Conservation (phyloP, 1,140 invertebrate species). For the Melanaphis sacchari region DNA sequence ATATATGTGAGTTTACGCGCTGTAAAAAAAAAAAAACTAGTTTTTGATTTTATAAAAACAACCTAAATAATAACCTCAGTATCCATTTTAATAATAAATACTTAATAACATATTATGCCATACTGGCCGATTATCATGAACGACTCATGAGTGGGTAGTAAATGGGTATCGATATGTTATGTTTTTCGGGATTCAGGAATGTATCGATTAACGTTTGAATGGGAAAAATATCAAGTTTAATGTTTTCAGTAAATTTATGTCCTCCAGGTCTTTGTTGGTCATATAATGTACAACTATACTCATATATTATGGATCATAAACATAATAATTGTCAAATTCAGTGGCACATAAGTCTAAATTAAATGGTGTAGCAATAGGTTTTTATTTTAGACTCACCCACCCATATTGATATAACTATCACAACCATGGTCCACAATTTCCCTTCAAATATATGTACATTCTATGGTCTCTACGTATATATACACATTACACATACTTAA, state of each 20-base stretch:
- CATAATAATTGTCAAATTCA: background rate
- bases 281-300: background rate
- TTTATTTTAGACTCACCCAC: background rate
- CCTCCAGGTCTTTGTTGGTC: background rate
- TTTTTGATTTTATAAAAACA: background rate
- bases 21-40: background rate
- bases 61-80: background rate
- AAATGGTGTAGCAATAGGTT: background rate
- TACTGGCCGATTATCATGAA: background rate
- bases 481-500: background rate
- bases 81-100: conserved; percentile 28
- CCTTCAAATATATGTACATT: background rate
- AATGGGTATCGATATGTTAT: conserved; percentile 25
- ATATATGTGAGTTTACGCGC: background rate
- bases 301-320: background rate
- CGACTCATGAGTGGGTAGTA: conserved; percentile 4
- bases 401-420: background rate
- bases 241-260: background rate
- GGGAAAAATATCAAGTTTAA: background rate
- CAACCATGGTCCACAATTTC: background rate
- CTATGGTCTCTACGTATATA: background rate
- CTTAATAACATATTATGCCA: conserved; percentile 34
- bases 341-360: background rate
- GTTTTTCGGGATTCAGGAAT: conserved; percentile 26
- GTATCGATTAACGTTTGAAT: conserved; percentile 12